These are phyloP conservation scores for Carpatolechia fugitivella DNA, from an alignment of 2,888 invertebrate genomes.

Conservation along the genomic window DNA sequence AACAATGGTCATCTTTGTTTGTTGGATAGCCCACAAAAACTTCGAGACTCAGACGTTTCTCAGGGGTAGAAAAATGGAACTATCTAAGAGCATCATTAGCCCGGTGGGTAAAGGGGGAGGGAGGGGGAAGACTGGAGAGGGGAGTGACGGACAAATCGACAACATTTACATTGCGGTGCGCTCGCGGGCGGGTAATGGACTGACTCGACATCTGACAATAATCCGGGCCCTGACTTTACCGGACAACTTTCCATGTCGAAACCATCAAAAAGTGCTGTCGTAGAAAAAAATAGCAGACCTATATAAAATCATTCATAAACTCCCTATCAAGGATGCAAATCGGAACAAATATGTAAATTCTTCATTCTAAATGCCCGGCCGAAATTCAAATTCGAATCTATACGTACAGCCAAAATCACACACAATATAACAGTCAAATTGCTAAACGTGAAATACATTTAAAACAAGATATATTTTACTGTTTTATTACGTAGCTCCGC, in stretches of 20 bases:
- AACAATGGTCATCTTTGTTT: slow-evolving; percentile 6
- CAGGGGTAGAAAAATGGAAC: slow-evolving; percentile 14
- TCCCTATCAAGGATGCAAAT: no score
- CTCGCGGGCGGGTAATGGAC: slow-evolving; percentile 16
- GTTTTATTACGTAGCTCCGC: no score
- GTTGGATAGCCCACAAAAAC: slow-evolving; percentile 16
- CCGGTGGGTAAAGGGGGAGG: slow-evolving; percentile 31
- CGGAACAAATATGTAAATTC: no score
- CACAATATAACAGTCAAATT: no score
- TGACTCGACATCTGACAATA: not conserved
- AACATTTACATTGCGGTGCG: slow-evolving; percentile 47
- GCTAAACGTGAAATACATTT: not conserved
- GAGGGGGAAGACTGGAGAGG: slow-evolving; percentile 13
- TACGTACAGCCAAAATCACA: no score
- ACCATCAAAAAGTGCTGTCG: no score
- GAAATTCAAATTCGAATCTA: no score
- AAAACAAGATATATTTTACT: no score
- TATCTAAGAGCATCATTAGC: slow-evolving; percentile 47
- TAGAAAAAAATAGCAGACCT: no score
- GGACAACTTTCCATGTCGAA: no score
- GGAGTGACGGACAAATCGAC: slow-evolving; percentile 46
- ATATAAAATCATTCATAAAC: no score
- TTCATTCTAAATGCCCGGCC: no score
- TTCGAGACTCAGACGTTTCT: not conserved
- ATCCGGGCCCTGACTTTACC: not conserved